Evolutionary conservation across 2,113 vertebrate genomes (phyloP).

Genomic region (Calidris pygmaea): DNA sequence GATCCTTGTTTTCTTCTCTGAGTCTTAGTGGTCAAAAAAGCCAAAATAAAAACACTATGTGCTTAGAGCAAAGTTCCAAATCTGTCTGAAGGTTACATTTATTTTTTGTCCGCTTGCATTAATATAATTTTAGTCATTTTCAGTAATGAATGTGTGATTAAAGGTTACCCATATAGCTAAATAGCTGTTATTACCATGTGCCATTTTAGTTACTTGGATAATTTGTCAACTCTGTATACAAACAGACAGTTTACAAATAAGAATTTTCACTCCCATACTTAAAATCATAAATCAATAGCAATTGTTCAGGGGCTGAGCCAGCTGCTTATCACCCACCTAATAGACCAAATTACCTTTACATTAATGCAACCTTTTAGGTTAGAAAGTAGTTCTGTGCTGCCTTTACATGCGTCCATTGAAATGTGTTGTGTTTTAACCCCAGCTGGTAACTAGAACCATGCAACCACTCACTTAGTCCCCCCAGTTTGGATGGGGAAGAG

Average conservation of each 20-base stretch:
- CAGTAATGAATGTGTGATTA: conserved; percentile 68
- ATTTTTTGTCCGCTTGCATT: conserved; percentile 1
- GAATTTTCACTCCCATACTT: conserved; percentile 50
- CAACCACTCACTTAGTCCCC: neutral
- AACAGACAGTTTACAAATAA: conserved; percentile 61
- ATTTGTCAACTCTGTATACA: conserved; percentile 52
- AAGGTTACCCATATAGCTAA: conserved; percentile 46
- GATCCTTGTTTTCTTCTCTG: neutral
- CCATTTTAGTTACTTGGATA: conserved; percentile 59
- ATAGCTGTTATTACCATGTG: conserved; percentile 65
- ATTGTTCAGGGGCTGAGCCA: conserved; percentile 55
- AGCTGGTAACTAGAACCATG: neutral
- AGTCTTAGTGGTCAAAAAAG: neutral
- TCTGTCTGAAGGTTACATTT: conserved; percentile 13
- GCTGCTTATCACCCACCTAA: conserved; percentile 48
- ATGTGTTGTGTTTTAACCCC: neutral
- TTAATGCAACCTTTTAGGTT: neutral
- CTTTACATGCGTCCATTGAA: neutral
- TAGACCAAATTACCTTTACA: conserved; percentile 15
- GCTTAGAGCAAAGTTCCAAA: neutral
- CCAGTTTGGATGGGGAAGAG: neutral
- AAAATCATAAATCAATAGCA: conserved; percentile 73
- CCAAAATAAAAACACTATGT: neutral
- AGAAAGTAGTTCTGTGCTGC: neutral
- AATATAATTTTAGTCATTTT: neutral